Base-by-base conservation (phyloP, 2,113 vertebrate species). In the Aptenodytes forsteri region DNA sequence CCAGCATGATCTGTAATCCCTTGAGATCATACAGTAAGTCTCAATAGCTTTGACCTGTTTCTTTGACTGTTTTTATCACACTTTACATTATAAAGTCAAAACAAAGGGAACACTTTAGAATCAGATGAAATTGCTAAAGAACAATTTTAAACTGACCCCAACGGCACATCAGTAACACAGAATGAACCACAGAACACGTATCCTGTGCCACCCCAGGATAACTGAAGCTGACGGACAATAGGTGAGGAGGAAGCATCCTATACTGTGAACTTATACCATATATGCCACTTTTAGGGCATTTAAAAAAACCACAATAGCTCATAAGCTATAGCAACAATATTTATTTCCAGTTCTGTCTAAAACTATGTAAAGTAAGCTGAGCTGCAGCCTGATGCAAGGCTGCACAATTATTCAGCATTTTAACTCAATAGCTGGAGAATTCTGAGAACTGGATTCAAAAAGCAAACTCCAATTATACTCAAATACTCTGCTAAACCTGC, bases 141-240 rank as follows among this genome's bases (percentile, higher is more conserved):
- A 36, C 10, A 30, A 71, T 65, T 87, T 67, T 49, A 61, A 64
- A 75, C 38, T 18, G n/a, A 67, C 8, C 17, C 17, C 11, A 26
- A 12, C 2, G 13, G 19, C 44, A 72, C 7, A 18, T 49, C 30
- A 50, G 17, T 46, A 61, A 49, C 40, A 71, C 13, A 10, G 3
- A 52, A 11, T 5, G 13, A 54, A 22, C 46, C 52, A 66, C 44
- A 56, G 27, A 61, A 67, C 2, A 1, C 1, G 0, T 19, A 29
- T 29, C 30, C 18, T 32, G 17, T 12, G n/a, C 66, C 16, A 61
- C 26, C 20, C n/a, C 55, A 70, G 38, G 46, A 46, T 59, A 84
- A 70, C 40, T 13, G n/a, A 70, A 62, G 49, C 26, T 69, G 54
- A 66, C 4, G 9, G 67, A 42, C 44, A 71, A 14, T 0, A 79